phyloP scores from a whole-genome alignment of 1,140 invertebrate species.

The Lordiphosa stackelbergi region DNA sequence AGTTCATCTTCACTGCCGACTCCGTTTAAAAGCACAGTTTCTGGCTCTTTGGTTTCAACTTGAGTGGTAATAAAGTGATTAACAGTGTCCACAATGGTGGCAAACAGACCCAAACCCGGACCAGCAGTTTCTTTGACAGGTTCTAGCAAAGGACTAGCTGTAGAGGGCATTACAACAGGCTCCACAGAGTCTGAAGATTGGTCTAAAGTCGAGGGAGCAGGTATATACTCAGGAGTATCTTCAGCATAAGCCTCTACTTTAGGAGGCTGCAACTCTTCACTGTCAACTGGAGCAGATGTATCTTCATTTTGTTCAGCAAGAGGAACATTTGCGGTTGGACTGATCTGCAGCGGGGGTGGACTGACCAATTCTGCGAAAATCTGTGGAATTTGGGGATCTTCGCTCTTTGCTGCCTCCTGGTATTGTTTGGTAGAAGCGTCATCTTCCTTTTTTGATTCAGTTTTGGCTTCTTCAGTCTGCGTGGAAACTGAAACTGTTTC shows the following conservation, averaged over 20 bases:
- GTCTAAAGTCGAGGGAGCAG: neutral
- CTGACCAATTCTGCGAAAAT: too few relatives aligned
- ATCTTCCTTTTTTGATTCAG: too few relatives aligned
- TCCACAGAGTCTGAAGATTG: constrained; percentile 20
- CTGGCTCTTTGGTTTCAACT: constrained; percentile 28
- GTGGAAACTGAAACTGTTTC: too few relatives aligned
- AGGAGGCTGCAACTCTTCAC: too few relatives aligned
- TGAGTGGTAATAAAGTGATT: constrained; percentile 60
- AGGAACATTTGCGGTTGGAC: too few relatives aligned
- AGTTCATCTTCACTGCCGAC: constrained; percentile 37
- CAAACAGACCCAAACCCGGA: constrained; percentile 40
- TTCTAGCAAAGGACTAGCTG: constrained; percentile 13
- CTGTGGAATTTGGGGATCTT: too few relatives aligned
- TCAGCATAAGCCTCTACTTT: neutral
- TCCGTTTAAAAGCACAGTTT: constrained; percentile 14
- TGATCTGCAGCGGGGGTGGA: too few relatives aligned
- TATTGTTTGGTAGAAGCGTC: too few relatives aligned
- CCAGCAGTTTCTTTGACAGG: constrained; percentile 37
- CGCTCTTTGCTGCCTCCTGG: too few relatives aligned
- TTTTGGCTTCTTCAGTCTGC: too few relatives aligned
- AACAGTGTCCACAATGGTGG: constrained; percentile 69
- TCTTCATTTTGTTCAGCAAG: too few relatives aligned
- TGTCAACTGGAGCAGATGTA: too few relatives aligned
- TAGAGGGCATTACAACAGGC: constrained; percentile 30
- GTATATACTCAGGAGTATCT: neutral